phyloP scores from a whole-genome alignment of 2,113 vertebrate species.

The Pao palembangensis region DNA sequence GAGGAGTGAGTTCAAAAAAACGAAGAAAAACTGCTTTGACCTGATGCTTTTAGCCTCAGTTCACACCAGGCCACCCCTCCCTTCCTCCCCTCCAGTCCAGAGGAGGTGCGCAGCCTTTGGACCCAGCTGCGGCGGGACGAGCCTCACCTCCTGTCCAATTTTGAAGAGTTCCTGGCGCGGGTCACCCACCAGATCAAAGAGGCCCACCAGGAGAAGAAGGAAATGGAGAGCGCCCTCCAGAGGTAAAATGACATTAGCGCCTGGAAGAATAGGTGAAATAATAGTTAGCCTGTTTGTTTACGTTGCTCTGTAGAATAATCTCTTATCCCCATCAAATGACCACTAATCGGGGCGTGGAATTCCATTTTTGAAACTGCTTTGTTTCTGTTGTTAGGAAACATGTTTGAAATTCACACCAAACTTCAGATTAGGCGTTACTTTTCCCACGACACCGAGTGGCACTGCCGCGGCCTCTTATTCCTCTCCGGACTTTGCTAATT shows the following conservation, averaged over 20 bases:
- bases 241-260: slow-evolving; percentile 65
- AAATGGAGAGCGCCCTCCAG: slow-evolving; percentile 83
- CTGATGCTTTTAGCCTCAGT: not conserved
- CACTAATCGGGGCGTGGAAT: slow-evolving; percentile 38
- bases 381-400: not conserved
- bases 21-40: not conserved
- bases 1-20: slow-evolving; percentile 87
- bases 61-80: not conserved
- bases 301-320: slow-evolving; percentile 45
- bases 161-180: slow-evolving; percentile 86
- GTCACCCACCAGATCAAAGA: slow-evolving; percentile 86
- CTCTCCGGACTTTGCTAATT: slow-evolving; percentile 36
- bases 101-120: slow-evolving; percentile 84
- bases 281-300: not conserved
- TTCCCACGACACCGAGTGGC: slow-evolving; percentile 25
- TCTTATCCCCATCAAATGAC: slow-evolving; percentile 55
- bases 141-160: slow-evolving; percentile 83
- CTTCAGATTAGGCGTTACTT: not conserved
- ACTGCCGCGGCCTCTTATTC: slow-evolving; percentile 30
- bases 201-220: slow-evolving; percentile 83
- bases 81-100: slow-evolving; percentile 70
- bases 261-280: slow-evolving; percentile 12
- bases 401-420: not conserved
- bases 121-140: slow-evolving; percentile 81
- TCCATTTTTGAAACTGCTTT: not conserved